Evolutionary conservation across 2,113 vertebrate genomes (phyloP).

Genomic region (Phaetusa simplex): DNA sequence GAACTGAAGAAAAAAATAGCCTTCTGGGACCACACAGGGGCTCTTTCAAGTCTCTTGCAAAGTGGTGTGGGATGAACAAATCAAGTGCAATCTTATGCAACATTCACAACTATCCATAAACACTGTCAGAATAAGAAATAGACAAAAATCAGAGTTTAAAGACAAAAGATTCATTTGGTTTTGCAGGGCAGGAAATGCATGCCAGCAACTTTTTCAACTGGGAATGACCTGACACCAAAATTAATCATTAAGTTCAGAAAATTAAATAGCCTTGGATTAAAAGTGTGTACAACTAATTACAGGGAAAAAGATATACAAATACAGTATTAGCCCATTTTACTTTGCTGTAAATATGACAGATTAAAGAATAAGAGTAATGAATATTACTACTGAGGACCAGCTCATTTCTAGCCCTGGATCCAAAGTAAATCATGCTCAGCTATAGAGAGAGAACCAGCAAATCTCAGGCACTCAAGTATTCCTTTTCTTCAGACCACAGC

Average conservation of each 20-base stretch:
- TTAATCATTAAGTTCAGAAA: neutral
- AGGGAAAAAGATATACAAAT: neutral
- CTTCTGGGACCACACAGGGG: neutral
- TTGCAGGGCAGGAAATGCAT: neutral
- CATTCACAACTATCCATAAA: neutral
- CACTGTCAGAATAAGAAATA: neutral
- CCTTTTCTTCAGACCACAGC: neutral
- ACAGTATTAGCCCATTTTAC: neutral
- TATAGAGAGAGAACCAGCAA: neutral
- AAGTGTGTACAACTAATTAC: neutral
- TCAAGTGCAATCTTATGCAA: neutral
- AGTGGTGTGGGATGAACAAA: neutral
- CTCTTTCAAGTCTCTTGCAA: neutral
- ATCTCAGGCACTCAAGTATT: rapidly evolving
- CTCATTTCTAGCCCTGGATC: neutral
- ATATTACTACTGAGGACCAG: neutral
- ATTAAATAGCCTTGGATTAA: neutral
- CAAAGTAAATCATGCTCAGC: neutral
- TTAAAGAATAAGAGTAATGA: neutral
- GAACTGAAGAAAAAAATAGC: neutral
- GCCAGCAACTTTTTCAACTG: neutral
- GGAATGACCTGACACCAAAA: neutral
- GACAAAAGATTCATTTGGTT: neutral
- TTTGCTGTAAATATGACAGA: neutral
- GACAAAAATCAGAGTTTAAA: neutral